Conservation (phyloP, 1,140 invertebrate genomes). For the Rhyacophila brunnea region DNA sequence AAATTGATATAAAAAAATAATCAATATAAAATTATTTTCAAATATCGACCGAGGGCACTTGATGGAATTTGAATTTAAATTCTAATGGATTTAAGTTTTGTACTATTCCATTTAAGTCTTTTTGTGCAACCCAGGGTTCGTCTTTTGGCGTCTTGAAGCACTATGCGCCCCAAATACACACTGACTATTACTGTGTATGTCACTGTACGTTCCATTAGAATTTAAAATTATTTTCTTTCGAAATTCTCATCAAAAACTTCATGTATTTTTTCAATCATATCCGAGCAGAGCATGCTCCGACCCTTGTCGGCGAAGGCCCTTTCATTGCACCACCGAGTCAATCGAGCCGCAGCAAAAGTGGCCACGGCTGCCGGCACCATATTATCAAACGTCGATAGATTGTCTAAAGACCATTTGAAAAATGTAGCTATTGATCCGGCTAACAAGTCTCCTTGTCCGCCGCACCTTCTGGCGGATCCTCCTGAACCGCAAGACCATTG, state of each 20-base stretch:
- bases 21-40: too few relatives aligned
- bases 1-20: too few relatives aligned
- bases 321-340: slow-evolving; percentile 79
- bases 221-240: slow-evolving; percentile 3
- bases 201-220: too few relatives aligned
- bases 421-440: slow-evolving; percentile 83
- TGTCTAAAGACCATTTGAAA: slow-evolving; percentile 72
- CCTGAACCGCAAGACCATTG: slow-evolving; percentile 55
- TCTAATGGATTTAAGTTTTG: too few relatives aligned
- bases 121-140: too few relatives aligned
- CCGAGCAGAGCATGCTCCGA: slow-evolving; percentile 79
- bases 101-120: too few relatives aligned
- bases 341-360: slow-evolving; percentile 75
- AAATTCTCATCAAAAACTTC: slow-evolving; percentile 56
- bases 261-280: slow-evolving; percentile 84
- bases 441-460: slow-evolving; percentile 95
- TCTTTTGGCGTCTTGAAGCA: too few relatives aligned
- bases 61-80: too few relatives aligned
- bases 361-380: slow-evolving; percentile 69
- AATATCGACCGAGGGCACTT: too few relatives aligned
- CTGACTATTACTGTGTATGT: too few relatives aligned
- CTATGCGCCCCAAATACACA: too few relatives aligned
- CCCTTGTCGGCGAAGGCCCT: slow-evolving; percentile 74
- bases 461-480: slow-evolving; percentile 87
- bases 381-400: slow-evolving; percentile 45